Conservation (phyloP, 1,140 invertebrate genomes). For the Hestina assimilis region DNA sequence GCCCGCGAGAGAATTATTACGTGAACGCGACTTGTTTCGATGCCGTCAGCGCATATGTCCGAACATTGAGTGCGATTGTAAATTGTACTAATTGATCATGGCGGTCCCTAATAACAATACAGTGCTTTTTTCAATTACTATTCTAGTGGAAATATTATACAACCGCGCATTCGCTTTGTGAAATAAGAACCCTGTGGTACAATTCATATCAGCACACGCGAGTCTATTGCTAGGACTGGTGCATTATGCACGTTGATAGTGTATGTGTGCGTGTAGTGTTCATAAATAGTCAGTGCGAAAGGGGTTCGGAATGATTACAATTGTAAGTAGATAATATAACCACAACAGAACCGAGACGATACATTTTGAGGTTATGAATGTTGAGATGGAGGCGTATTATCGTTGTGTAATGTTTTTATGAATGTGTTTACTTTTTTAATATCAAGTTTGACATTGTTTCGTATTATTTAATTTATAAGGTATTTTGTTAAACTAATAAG, state of each 20-base stretch:
- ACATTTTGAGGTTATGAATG: constrained; percentile 70
- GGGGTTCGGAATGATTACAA: constrained; percentile 61
- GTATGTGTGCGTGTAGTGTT: constrained; percentile 71
- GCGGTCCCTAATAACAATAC: constrained; percentile 61
- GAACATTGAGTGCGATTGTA: constrained; percentile 66
- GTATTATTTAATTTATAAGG: background rate
- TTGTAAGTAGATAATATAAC: constrained; percentile 63
- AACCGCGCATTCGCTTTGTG: constrained; percentile 49
- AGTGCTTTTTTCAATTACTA: constrained; percentile 58
- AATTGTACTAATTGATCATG: constrained; percentile 75
- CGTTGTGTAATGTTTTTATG: constrained; percentile 19
- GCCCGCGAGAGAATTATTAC: constrained; percentile 63
- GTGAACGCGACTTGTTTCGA: constrained; percentile 72
- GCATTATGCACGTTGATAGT: constrained; percentile 65
- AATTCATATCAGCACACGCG: constrained; percentile 44
- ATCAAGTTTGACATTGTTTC: background rate
- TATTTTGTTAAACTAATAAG: background rate
- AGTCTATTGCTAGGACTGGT: constrained; percentile 52
- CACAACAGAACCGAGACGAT: constrained; percentile 29
- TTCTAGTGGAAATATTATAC: constrained; percentile 55
- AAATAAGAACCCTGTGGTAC: constrained; percentile 48
- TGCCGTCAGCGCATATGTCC: constrained; percentile 68
- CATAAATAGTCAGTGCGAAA: constrained; percentile 70
- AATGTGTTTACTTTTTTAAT: constrained; percentile 1
- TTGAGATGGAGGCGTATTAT: constrained; percentile 24